phyloP scores from a whole-genome alignment of 2,797 vertebrate genomes.

The Tamandua tetradactyla region DNA sequence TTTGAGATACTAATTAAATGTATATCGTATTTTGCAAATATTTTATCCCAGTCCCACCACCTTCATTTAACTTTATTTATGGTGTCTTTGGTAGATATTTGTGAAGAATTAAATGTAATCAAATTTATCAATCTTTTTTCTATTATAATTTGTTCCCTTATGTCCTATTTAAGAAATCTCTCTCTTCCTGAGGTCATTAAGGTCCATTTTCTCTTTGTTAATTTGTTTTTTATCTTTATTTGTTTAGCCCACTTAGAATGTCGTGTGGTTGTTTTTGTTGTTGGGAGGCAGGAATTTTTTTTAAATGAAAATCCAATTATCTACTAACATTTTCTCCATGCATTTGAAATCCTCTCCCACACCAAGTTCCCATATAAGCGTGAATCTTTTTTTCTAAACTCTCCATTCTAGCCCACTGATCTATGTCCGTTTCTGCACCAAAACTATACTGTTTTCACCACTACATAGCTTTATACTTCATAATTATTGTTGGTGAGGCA shows the following conservation, averaged over 20 bases:
- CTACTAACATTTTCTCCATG: neutral
- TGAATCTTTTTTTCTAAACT: neutral
- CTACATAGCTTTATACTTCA: neutral
- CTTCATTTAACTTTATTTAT: conserved; percentile 31
- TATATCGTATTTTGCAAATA: neutral
- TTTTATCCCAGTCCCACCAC: neutral
- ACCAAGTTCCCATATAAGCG: neutral
- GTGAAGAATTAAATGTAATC: conserved; percentile 20
- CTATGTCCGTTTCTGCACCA: neutral
- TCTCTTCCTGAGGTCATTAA: neutral
- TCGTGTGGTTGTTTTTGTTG: neutral
- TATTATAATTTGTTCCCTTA: neutral
- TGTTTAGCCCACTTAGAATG: neutral
- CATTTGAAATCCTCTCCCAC: conserved; percentile 2
- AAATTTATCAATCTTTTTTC: conserved; percentile 37
- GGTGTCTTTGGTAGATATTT: neutral
- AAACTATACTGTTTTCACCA: neutral
- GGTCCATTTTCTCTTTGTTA: neutral
- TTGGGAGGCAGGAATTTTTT: neutral
- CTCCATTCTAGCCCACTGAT: neutral
- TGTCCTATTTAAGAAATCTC: neutral
- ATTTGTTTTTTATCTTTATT: neutral
- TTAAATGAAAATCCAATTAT: neutral
- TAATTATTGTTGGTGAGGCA: neutral
- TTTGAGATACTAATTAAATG: neutral